Base-by-base conservation (phyloP, 2,797 vertebrate species). In the Cygnus olor region DNA sequence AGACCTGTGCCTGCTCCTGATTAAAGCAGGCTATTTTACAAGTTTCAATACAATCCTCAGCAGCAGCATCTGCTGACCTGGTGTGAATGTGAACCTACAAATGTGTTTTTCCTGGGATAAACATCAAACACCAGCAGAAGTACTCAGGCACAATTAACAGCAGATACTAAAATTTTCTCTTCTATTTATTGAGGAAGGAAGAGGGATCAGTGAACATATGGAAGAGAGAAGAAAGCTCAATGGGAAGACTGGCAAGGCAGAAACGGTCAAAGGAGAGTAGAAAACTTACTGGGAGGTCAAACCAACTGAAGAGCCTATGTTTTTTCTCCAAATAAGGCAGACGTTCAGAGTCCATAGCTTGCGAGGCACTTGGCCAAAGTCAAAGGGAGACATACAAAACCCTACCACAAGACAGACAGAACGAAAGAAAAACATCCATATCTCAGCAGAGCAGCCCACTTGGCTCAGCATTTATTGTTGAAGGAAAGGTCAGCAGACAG, bases 261-360 rank as follows among this genome's bases (percentile, higher is more conserved):
- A 93, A 88, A 73, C 8, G 72, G 81, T 82, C 84, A 80, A 68
- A 88, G 45, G 53, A 90, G 57, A 89, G 57, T 1, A 82, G 27
- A 12, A 90, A 85, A 47, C 47, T 69, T 80, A 61, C 44, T 70
- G 30, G 20, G 47, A 96, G 80, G 78, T 90, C 85, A 97, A 88
- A 25, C 68, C 83, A 79, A 70, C 78, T 61, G 78, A 93, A 94
- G 89, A 90, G 34, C 40, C 53, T 64, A 34, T 0, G 1, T 83
- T 92, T 92, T 92, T 92, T 88, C 76, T 89, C 79, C 85, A 85
- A 92, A 94, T 83, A 94, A 91, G 53, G 80, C 90, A 90, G 45
- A 58, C 8, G 58, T 89, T 94, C 85, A 93, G 73, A 88, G 61
- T 34, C 56, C 65, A 69, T 40, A 80, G 40, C 42, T 93, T 74